These are phyloP conservation scores for Rhabdornis inornatus DNA, from an alignment of 2,113 vertebrate species.

Conservation along the genomic window DNA sequence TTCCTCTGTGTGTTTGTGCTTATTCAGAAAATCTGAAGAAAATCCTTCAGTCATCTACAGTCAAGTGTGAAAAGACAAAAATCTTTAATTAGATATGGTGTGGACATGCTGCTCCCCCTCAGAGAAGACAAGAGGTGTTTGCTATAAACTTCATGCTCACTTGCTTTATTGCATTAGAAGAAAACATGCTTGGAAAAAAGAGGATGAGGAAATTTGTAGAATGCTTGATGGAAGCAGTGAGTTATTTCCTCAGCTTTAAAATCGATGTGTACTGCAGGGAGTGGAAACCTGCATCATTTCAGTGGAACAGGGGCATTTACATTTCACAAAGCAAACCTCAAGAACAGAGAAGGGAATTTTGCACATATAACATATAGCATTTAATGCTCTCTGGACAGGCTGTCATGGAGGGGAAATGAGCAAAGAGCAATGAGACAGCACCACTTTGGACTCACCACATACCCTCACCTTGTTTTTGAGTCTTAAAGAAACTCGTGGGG, in stretches of 20 bases:
- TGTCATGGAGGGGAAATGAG: background rate
- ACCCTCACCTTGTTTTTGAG: background rate
- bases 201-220: background rate
- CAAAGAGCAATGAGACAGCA: background rate
- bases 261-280: background rate
- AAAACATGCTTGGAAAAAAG: background rate
- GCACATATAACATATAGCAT: background rate
- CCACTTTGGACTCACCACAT: background rate
- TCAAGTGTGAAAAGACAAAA: background rate
- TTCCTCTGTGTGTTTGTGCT: background rate
- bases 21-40: background rate
- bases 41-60: background rate
- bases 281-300: background rate
- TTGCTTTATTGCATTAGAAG: background rate
- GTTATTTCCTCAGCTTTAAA: background rate
- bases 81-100: background rate
- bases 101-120: background rate
- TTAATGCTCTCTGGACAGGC: fast-evolving
- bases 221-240: background rate
- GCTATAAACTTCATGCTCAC: background rate
- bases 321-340: background rate
- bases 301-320: background rate
- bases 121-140: background rate
- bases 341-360: background rate
- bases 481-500: fast-evolving